Evolutionary conservation across 2,888 invertebrate genomes (phyloP).

Genomic region (Tetranychus piercei): DNA sequence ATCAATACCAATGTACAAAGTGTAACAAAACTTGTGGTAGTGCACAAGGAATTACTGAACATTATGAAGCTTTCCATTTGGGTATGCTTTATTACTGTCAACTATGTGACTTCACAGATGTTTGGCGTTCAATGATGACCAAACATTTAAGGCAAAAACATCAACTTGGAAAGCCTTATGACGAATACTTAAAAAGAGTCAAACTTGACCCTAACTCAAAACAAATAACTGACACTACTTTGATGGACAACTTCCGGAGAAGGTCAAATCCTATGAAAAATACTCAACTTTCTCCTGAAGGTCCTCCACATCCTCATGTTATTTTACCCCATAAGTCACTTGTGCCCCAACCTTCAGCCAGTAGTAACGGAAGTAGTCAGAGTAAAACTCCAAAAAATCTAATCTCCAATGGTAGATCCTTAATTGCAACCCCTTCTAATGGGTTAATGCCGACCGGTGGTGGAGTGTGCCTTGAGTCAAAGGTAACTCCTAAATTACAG

Average conservation of each 20-base stretch:
- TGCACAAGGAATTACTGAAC: slow-evolving; percentile 8
- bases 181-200: background rate
- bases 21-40: background rate
- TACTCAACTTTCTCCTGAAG: background rate
- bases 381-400: background rate
- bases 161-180: background rate
- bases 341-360: background rate
- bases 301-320: background rate
- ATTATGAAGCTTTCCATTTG: slow-evolving; percentile 6
- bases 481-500: background rate
- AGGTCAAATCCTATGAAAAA: background rate
- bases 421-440: background rate
- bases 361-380: background rate
- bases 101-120: background rate
- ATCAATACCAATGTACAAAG: slow-evolving; percentile 8
- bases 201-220: background rate
- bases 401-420: background rate
- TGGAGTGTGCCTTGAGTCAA: background rate
- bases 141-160: slow-evolving; percentile 8
- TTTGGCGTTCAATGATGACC: slow-evolving; percentile 10
- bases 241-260: background rate
- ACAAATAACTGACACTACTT: background rate
- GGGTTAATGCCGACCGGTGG: background rate
- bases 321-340: background rate
- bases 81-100: slow-evolving; percentile 3